Evolutionary conservation across 2,888 invertebrate genomes (phyloP).

Genomic region (Xanthia icteritia): DNA sequence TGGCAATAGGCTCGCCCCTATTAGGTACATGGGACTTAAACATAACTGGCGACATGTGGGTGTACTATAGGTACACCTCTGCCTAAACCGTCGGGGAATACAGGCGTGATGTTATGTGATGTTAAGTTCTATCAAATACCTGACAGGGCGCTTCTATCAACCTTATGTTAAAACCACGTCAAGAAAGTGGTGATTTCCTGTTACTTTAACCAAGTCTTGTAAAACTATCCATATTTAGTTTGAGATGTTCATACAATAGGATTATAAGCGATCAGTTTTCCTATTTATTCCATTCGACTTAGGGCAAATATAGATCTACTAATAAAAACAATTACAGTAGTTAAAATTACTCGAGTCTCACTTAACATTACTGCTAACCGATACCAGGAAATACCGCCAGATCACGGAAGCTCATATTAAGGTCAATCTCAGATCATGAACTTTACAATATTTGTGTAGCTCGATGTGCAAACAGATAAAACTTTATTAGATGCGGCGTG

Average conservation of each 20-base stretch:
- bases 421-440: conserved; percentile 60
- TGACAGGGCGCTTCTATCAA: too few relatives aligned
- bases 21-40: too few relatives aligned
- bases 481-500: conserved; percentile 56
- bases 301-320: background rate
- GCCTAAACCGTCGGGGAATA: too few relatives aligned
- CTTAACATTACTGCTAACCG: conserved; percentile 11
- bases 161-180: too few relatives aligned
- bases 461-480: conserved; percentile 62
- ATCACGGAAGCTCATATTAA: conserved; percentile 61
- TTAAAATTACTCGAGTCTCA: conserved; percentile 6
- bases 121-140: too few relatives aligned
- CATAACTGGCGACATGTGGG: too few relatives aligned
- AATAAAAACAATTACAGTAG: conserved; percentile 2
- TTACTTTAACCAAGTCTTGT: too few relatives aligned
- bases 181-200: background rate
- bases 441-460: conserved; percentile 62
- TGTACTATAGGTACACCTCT: too few relatives aligned
- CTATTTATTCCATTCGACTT: background rate
- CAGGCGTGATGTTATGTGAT: too few relatives aligned
- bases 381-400: conserved; percentile 31
- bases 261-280: background rate
- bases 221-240: background rate
- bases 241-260: background rate
- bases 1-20: too few relatives aligned